Evolutionary conservation across 2,113 vertebrate species (phyloP).

Genomic region (Clupea harengus): DNA sequence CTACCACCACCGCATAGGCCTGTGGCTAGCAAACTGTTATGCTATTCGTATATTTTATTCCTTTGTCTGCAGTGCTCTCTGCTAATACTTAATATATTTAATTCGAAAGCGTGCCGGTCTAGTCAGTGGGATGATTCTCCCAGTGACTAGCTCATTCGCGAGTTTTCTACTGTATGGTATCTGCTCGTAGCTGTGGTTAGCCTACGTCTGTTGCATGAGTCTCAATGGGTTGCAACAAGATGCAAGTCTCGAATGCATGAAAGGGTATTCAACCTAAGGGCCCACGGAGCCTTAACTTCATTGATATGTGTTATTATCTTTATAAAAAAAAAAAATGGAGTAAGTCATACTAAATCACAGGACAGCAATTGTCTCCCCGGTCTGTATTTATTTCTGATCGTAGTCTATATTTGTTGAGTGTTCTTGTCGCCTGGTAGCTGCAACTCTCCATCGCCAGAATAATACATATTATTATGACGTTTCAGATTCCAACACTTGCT

Average conservation of each 20-base stretch:
- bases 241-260: not conserved
- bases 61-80: not conserved
- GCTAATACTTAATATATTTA: not conserved
- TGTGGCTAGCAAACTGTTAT: slow-evolving; percentile 5
- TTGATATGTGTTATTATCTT: not conserved
- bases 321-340: not conserved
- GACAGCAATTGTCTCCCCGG: not conserved
- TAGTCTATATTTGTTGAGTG: not conserved
- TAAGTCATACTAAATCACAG: not conserved
- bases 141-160: not conserved
- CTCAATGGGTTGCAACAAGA: not conserved
- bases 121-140: not conserved
- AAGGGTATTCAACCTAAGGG: not conserved
- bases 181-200: not conserved
- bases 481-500: slow-evolving; percentile 78
- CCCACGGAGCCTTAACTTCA: not conserved
- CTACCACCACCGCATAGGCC: slow-evolving; percentile 12
- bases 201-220: not conserved
- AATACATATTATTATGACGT: slow-evolving; percentile 63
- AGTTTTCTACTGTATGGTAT: not conserved
- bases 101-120: not conserved
- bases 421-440: not conserved
- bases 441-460: slow-evolving; percentile 1
- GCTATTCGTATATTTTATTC: not conserved
- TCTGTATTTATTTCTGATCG: not conserved